Evolutionary conservation across 2,888 invertebrate genomes (phyloP), one percentile per base, ranked within the genome.

Genomic region (Rotaria sp.): DNA sequence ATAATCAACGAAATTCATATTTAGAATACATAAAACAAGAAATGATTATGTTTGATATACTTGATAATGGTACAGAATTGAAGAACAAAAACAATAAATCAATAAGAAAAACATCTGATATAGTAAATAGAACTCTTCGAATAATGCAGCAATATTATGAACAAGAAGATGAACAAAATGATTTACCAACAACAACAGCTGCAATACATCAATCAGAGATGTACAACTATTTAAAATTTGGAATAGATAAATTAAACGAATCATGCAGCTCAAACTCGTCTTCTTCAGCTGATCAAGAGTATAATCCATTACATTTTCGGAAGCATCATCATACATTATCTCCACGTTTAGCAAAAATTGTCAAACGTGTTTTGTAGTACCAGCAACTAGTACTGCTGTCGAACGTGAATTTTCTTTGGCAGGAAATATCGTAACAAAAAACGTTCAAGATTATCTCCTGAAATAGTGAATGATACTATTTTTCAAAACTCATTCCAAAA

Each of bases 1-100:
- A 75, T 45, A n/a, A 75, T 41, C 41, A 75, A 75, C 4, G 75
- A 75, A 75, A 75, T 41, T 45, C 24, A 75, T 75, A 45, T 75
- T n/a, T 75, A 26, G 75, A 75, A 75, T 75, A 41, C 11, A 75
- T 75, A 7, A 75, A 75, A 41, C 75, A 75, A 75, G 75, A 75
- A 41, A 75, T 75, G 75, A 41, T 75, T 41, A 26, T 75, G 30
- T 75, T 75, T 75, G 75, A 75, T 45, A 3, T 11, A n/a, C 4
- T 59, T 59, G 59, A 30, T 30, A n/a, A 59, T 52, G 52, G 24
- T 52, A 52, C 8, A 24, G 24, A 21, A 52, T 52, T 11, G 8
- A 24, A 52, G 4, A 11, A 52, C 24, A 52, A 52, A 24, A 52
- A 24, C 24, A 52, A 52, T 52, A 67, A 30, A n/a, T 35, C n/a